Base-by-base conservation (phyloP, 2,113 vertebrate genomes). In the Arvicanthis niloticus region DNA sequence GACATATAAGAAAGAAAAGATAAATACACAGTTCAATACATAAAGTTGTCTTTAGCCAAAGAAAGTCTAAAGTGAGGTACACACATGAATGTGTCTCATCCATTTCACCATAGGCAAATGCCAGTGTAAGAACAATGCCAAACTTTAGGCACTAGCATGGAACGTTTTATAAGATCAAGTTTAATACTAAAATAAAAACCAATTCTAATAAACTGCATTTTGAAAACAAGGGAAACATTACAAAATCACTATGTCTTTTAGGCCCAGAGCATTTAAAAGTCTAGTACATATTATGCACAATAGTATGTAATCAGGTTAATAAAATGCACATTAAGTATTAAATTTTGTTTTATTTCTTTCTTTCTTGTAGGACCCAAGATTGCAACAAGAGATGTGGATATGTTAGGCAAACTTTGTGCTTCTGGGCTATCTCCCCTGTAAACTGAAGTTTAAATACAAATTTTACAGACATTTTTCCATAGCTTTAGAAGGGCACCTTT, bases 401-500 rank as follows among this genome's bases (percentile, higher is more conserved):
- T 24, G 6, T 24, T 51, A 67, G 45, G 10, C 31, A 70, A 70
- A 16, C 10, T 87, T 51, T 53, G 1, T n/a, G 10, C 1, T n/a
- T 34, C 6, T 51, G 21, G 5, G 31, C 2, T 51, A 16, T n/a
- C 8, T 68, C 12, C 11, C 0, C 11, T 88, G 17, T 72, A 5
- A 17, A 29, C 31, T 76, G 10, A 29, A 45, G 0, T n/a, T 91
- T 37, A 96, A 5, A 19, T 12, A 0, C 22, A 31, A 12, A 7
- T 0, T 67, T 89, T 89, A 19, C 29, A 89, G 10, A 91, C 5
- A 53, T 31, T 93, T 86, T 62, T 89, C 92, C 78, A 91, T 6
- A 89, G 2, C 1, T 93, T 91, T 4, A 9, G 11, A 29, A 97
- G 13, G 29, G 96, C 86, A 88, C 34, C n/a, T 92, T 94, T 97